Evolutionary conservation across 1,140 invertebrate species (phyloP).

Genomic region (Tetramorium alpestre): DNA sequence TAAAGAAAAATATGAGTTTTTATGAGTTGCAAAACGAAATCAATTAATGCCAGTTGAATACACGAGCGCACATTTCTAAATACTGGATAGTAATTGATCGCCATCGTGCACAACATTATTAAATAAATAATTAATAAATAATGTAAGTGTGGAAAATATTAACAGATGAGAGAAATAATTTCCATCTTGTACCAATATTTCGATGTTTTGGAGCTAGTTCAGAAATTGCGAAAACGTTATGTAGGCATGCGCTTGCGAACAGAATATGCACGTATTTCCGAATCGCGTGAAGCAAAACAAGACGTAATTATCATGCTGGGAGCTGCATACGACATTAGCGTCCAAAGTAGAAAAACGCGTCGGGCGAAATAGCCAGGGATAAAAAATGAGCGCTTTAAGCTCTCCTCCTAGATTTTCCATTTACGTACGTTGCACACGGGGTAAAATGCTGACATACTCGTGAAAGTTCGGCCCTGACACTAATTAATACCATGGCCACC

Average conservation of each 20-base stretch:
- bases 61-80: background rate
- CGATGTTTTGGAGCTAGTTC: background rate
- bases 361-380: background rate
- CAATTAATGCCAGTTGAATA: background rate
- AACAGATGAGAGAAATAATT: background rate
- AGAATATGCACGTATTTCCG: background rate
- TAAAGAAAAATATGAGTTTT: background rate
- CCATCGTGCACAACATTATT: background rate
- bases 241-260: too few relatives aligned
- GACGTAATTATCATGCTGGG: background rate
- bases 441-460: slow-evolving; percentile 27
- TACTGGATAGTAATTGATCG: background rate
- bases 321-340: slow-evolving; percentile 18
- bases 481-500: slow-evolving; percentile 39
- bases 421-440: background rate
- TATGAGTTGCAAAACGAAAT: background rate
- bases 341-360: slow-evolving; percentile 52
- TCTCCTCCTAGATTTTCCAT: slow-evolving; percentile 23
- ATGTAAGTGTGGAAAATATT: background rate
- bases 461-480: slow-evolving; percentile 7
- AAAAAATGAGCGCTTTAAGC: slow-evolving; percentile 28
- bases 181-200: background rate
- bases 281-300: slow-evolving; percentile 15
- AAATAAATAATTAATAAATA: slow-evolving; percentile 4
- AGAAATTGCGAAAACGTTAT: background rate